Conservation (phyloP, 2,113 vertebrate species). For the Python bivittatus region DNA sequence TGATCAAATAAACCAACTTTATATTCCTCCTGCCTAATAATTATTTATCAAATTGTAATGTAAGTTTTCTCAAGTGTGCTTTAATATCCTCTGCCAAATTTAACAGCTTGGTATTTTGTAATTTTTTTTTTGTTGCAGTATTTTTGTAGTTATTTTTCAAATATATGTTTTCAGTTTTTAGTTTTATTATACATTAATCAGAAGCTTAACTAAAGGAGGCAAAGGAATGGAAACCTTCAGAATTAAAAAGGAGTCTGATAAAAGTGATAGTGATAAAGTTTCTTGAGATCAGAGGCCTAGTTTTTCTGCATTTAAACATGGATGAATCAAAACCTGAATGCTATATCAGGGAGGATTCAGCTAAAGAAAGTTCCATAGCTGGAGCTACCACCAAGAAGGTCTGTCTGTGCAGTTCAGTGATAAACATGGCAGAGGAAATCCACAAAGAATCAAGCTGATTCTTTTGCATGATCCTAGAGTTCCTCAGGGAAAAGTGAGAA, state of each 20-base stretch:
- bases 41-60: not conserved
- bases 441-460: not conserved
- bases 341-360: not conserved
- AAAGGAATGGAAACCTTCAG: not conserved
- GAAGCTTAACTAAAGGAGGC: not conserved
- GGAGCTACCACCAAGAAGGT: not conserved
- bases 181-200: not conserved
- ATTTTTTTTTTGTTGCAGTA: too few species aligned
- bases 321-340: not conserved
- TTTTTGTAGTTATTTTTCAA: too few species aligned
- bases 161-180: too few species aligned
- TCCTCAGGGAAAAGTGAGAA: not conserved
- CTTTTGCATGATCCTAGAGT: not conserved
- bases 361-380: not conserved
- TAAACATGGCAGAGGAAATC: not conserved
- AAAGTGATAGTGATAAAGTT: not conserved
- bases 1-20: too few species aligned
- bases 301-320: not conserved
- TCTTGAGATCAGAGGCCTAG: not conserved
- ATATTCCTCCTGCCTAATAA: too few species aligned
- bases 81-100: not conserved
- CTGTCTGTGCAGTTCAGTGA: not conserved
- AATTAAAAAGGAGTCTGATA: not conserved
- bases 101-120: not conserved
- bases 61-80: not conserved